These are phyloP conservation scores for Tribolium castaneum DNA, from an alignment of 1,140 invertebrate genomes.

Conservation along the genomic window DNA sequence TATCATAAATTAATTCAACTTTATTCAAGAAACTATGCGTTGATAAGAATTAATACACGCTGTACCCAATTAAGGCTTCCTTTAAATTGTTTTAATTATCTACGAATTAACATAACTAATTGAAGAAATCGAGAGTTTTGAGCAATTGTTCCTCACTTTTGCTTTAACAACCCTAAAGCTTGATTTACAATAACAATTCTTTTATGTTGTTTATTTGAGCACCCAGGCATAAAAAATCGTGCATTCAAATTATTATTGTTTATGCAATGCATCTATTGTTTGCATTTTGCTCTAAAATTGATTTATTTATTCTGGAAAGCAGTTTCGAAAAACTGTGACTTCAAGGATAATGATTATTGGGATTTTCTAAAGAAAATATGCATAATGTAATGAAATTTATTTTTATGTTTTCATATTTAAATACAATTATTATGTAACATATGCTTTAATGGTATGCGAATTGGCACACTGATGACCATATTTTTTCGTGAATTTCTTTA, in stretches of 20 bases:
- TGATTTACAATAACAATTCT: not conserved
- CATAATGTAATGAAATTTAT: not conserved
- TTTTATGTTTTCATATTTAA: not conserved
- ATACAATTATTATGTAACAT: not conserved
- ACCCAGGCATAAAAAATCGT: not conserved
- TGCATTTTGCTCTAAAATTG: not conserved
- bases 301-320: too few species aligned
- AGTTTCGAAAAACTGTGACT: not conserved
- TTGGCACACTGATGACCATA: not conserved
- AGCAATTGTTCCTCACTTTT: too few species aligned
- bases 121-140: not conserved
- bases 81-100: not conserved
- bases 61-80: conserved; percentile 2
- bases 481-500: not conserved
- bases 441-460: not conserved
- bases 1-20: conserved; percentile 25
- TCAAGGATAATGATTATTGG: not conserved
- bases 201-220: not conserved
- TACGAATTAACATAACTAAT: not conserved
- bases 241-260: not conserved
- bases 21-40: not conserved
- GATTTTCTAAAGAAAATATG: not conserved
- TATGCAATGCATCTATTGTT: not conserved
- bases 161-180: too few species aligned
- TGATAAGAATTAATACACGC: not conserved